Percentiles rank a stretch among this genome's conserved stretches.
These are phyloP conservation scores for Myotis findleyi DNA, from an alignment of 2,797 vertebrate species.

Conservation along the genomic window DNA sequence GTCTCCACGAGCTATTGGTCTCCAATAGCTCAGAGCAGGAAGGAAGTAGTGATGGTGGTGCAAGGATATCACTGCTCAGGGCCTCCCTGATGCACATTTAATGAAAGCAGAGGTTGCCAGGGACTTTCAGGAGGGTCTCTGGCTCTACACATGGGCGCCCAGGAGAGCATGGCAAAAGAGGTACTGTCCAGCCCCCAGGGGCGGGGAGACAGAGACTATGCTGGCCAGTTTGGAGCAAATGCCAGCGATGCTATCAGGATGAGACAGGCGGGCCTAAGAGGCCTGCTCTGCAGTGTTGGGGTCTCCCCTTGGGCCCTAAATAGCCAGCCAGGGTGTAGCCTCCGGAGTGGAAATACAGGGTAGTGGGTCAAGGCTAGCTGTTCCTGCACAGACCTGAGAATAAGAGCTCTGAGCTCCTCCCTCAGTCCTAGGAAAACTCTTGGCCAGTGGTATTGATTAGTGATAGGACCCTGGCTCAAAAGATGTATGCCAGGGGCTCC, in stretches of 20 bases:
- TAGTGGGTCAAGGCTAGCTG: fast-evolving
- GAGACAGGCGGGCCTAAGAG: no score
- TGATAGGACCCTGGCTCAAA: background rate
- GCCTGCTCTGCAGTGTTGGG: background rate
- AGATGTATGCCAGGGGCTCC: background rate
- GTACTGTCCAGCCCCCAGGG: background rate
- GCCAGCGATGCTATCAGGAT: background rate
- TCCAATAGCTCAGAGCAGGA: background rate
- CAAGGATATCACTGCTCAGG: background rate
- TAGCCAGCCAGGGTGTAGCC: background rate
- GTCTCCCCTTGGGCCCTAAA: background rate
- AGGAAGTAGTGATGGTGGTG: fast-evolving
- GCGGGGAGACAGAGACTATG: background rate
- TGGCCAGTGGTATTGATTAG: background rate
- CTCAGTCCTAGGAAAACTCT: background rate
- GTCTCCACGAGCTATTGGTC: background rate
- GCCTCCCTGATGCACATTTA: background rate
- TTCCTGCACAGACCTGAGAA: background rate
- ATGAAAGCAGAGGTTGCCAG: background rate
- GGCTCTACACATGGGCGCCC: background rate
- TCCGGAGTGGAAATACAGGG: background rate
- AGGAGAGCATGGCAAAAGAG: background rate
- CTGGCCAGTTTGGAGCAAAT: background rate
- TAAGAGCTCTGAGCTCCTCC: background rate
- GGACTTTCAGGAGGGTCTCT: background rate